Base-by-base conservation (phyloP, 2,113 vertebrate species). In the Phoenicopterus ruber region DNA sequence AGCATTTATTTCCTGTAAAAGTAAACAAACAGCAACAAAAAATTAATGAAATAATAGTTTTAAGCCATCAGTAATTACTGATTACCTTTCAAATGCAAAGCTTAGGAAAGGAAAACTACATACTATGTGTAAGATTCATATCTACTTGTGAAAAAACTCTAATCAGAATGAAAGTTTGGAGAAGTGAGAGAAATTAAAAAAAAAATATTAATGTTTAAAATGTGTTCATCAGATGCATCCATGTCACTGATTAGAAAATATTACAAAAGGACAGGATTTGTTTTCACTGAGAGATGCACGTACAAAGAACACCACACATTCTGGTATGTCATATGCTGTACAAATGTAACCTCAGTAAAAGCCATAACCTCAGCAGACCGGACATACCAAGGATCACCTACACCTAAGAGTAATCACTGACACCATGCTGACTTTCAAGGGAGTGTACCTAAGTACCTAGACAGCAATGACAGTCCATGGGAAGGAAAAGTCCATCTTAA, bases 1-100 rank as follows among this genome's bases (percentile, higher is more conserved):
- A 72, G 78, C 85, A 92, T 98, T 88, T 91, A 99, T 98, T 98
- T 99, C 99, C 99, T 99, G 95, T 31, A 74, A 80, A 91, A 81
- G 78, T 44, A 92, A 32, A 87, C 3, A 29, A 78, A 94, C 6
- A 91, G 28, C 28, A 94, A 79, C 2, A 82, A 80, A 79, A 70
- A 1, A 22, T 38, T 29, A 72, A 67, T 28, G 34, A 72, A 78
- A 5, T 11, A 73, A 25, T 8, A 65, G 17, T 34, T 87, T 55
- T 57, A 20, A 84, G 36, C 11, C 28, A 44, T 29, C 20, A 47
- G 21, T n/a, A 69, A 42, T 36, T 66, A 54, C 36, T 36, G 32
- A 72, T 32, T 21, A 46, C 22, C 32, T 57, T 77, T 61, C 65
- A 87, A 54, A 90, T 8, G 32, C 63, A 91, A 58, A 79, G 9